Evolutionary conservation across 2,888 invertebrate species (phyloP).

Genomic region (Neelides folsomi): DNA sequence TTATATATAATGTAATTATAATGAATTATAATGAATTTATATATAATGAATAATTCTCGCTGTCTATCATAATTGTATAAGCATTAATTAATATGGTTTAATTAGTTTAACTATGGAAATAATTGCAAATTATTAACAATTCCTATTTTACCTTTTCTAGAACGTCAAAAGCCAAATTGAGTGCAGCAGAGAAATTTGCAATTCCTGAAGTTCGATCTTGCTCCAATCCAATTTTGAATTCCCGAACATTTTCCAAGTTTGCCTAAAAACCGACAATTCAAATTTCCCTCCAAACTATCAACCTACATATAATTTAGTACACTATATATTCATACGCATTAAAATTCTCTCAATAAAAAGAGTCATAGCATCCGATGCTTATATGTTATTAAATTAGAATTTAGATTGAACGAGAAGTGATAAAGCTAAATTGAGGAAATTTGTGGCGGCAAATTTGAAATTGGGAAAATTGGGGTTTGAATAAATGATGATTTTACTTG

Average conservation of each 20-base stretch:
- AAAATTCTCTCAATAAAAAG: too few relatives aligned
- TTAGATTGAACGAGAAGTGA: too few relatives aligned
- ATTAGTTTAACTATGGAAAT: too few relatives aligned
- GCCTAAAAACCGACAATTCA: constrained; percentile 41
- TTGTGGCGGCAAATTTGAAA: constrained; percentile 1
- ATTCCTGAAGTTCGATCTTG: constrained; percentile 57
- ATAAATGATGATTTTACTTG: constrained; percentile 50
- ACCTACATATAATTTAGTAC: too few relatives aligned
- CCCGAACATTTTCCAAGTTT: constrained; percentile 69
- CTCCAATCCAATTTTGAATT: constrained; percentile 56
- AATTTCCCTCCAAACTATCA: neutral
- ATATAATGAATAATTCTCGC: neutral
- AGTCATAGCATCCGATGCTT: too few relatives aligned
- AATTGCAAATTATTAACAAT: neutral
- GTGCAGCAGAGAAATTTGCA: constrained; percentile 71
- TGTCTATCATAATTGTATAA: neutral
- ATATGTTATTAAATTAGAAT: too few relatives aligned
- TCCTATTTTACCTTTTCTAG: constrained; percentile 50
- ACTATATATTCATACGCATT: too few relatives aligned
- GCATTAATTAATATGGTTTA: neutral
- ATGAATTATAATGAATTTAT: neutral
- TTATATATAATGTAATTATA: neutral
- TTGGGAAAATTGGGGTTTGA: neutral
- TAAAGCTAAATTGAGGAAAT: neutral
- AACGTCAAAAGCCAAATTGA: constrained; percentile 68